A percentile compares a stretch with the other conserved stretches of the same genome.
These are phyloP conservation scores for Ischnus inquisitorius DNA, from an alignment of 2,888 invertebrate genomes.

Conservation along the genomic window DNA sequence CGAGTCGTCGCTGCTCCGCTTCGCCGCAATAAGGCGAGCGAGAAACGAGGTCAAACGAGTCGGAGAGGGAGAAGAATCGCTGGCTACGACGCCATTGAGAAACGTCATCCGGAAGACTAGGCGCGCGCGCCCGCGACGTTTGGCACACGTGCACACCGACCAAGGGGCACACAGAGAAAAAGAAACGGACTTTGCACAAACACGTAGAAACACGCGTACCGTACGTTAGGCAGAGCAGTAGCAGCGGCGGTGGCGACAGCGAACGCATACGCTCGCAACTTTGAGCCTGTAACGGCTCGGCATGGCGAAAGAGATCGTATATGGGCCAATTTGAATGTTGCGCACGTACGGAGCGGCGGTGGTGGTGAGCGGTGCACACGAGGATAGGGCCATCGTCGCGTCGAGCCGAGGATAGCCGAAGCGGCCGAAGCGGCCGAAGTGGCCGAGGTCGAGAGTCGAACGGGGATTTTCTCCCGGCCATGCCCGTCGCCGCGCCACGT, in stretches of 20 bases:
- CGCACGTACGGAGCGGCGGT: slow-evolving; percentile 11
- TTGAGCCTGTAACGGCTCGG: not conserved
- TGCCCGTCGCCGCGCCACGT: slow-evolving; percentile 79
- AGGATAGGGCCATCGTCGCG: not conserved
- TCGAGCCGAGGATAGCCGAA: not conserved
- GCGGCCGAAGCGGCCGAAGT: too few species aligned
- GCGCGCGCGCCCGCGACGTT: slow-evolving; percentile 54
- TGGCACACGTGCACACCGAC: not conserved
- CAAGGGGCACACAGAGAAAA: not conserved
- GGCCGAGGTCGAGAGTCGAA: slow-evolving; percentile 46
- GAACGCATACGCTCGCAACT: slow-evolving; percentile 15
- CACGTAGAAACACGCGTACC: not conserved
- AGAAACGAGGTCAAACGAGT: slow-evolving; percentile 37
- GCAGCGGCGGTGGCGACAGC: not conserved
- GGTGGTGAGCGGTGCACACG: not conserved
- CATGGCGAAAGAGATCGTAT: not conserved
- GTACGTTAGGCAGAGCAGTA: not conserved
- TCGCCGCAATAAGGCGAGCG: slow-evolving; percentile 6
- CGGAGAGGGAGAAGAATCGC: slow-evolving; percentile 16
- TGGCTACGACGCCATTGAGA: slow-evolving; percentile 76
- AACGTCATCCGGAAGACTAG: slow-evolving; percentile 75
- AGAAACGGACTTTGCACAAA: not conserved
- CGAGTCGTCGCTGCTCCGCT: not conserved
- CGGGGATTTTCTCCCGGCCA: slow-evolving; percentile 18
- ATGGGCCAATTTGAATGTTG: not conserved